Evolutionary conservation across 2,797 vertebrate species (phyloP).

Genomic region (Perodicticus potto): DNA sequence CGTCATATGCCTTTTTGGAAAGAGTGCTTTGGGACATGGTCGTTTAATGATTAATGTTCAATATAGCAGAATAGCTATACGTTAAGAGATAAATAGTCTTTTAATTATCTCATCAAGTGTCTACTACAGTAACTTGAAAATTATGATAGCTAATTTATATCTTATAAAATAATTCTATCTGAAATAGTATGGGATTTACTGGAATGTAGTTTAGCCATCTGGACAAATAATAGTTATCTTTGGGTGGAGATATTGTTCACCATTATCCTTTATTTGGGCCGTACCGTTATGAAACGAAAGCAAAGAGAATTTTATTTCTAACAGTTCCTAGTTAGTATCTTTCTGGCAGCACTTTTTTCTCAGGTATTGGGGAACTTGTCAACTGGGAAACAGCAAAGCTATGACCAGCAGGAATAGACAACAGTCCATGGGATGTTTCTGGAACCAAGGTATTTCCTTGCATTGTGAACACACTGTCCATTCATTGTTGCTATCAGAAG

Average conservation of each 20-base stretch:
- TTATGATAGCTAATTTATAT: not conserved
- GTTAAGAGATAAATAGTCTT: not conserved
- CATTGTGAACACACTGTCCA: not conserved
- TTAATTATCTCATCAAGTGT: not conserved
- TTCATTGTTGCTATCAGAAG: not conserved
- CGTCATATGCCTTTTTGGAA: not conserved
- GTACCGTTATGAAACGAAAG: not conserved
- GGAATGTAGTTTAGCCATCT: not conserved
- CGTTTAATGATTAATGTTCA: not conserved
- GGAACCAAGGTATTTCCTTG: not conserved
- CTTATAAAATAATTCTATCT: not conserved
- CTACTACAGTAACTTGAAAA: not conserved
- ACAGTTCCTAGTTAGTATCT: not conserved
- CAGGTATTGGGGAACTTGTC: not conserved
- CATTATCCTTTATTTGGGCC: not conserved
- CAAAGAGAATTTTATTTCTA: slow-evolving; percentile 29
- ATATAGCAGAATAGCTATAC: not conserved
- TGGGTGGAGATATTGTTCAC: not conserved
- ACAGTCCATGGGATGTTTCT: not conserved
- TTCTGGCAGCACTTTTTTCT: not conserved
- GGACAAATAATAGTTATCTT: not conserved
- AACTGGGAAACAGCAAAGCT: not conserved
- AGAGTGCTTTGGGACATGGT: not conserved
- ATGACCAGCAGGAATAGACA: not conserved
- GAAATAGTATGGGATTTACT: not conserved